Conservation (phyloP, 2,113 vertebrate genomes). For the Oplegnathus fasciatus region DNA sequence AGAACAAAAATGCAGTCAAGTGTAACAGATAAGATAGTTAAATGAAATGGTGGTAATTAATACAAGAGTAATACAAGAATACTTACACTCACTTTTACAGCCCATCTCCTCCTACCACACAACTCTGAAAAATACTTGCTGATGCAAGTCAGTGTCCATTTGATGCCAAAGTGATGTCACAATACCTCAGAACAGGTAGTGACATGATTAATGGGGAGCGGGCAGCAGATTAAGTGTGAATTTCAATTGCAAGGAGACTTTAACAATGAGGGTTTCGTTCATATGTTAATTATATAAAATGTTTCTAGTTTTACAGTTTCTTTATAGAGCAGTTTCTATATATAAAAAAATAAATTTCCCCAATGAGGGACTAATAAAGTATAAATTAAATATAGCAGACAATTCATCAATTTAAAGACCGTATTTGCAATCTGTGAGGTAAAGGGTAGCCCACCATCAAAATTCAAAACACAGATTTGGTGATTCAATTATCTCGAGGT, state of each 20-base stretch:
- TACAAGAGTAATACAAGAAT: constrained; percentile 15
- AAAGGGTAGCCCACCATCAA: too few relatives aligned
- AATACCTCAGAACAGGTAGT: not conserved
- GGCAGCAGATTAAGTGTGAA: not conserved
- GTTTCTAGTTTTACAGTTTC: not conserved
- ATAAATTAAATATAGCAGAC: too few relatives aligned
- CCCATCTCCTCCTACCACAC: constrained; percentile 33
- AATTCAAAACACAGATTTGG: not conserved
- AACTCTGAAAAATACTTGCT: constrained; percentile 30
- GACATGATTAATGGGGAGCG: not conserved
- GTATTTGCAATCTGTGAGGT: not conserved
- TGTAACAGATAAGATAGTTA: not conserved
- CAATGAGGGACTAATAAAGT: too few relatives aligned
- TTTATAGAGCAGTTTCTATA: too few relatives aligned
- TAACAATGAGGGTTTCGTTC: not conserved
- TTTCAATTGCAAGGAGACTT: not conserved
- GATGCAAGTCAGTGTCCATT: constrained; percentile 31
- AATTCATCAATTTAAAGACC: not conserved
- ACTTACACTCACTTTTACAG: constrained; percentile 47
- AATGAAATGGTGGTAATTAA: not conserved
- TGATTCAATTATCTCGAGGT: not conserved
- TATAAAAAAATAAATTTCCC: too few relatives aligned
- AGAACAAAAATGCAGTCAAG: not conserved
- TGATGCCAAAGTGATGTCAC: constrained; percentile 7
- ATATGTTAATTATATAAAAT: not conserved